Evolutionary conservation across 2,888 invertebrate genomes (phyloP).

Genomic region (Pyralis farinalis): DNA sequence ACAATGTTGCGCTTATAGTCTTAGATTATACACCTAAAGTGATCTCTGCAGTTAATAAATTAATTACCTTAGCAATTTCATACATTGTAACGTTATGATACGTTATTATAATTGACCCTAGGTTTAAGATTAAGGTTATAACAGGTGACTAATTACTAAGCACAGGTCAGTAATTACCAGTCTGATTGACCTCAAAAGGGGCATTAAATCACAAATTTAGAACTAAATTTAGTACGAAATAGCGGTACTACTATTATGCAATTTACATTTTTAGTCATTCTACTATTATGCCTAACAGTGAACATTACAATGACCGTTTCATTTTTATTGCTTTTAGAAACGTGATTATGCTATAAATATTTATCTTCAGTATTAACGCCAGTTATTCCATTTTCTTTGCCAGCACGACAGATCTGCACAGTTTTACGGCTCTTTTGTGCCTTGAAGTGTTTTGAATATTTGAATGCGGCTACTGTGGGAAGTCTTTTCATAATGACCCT

Average conservation of each 20-base stretch:
- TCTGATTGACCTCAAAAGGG: conserved; percentile 13
- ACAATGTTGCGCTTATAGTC: conserved; percentile 25
- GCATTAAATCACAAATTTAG: too few relatives aligned
- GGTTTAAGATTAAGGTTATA: conserved; percentile 6
- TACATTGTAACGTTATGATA: conserved; percentile 22
- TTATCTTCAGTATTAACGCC: conserved; percentile 17
- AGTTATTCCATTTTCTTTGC: neutral
- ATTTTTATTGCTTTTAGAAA: conserved; percentile 24
- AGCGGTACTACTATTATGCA: too few relatives aligned
- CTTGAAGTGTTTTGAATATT: conserved; percentile 34
- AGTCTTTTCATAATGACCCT: conserved; percentile 37
- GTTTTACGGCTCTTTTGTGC: neutral
- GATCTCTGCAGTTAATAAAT: conserved; percentile 23
- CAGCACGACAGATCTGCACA: neutral
- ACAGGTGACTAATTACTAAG: conserved; percentile 15
- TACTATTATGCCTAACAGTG: conserved; percentile 14
- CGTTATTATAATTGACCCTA: conserved; percentile 21
- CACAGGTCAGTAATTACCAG: conserved; percentile 9
- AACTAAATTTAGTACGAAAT: too few relatives aligned
- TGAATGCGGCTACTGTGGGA: conserved; percentile 40
- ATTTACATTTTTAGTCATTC: conserved; percentile 13
- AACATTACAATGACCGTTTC: conserved; percentile 24
- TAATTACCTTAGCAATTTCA: conserved; percentile 21
- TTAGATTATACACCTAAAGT: conserved; percentile 17
- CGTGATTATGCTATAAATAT: conserved; percentile 22